These are phyloP conservation scores for Palythoa caribaeorum DNA, from an alignment of 92 coral and sea anemone species.

Conservation along the genomic window DNA sequence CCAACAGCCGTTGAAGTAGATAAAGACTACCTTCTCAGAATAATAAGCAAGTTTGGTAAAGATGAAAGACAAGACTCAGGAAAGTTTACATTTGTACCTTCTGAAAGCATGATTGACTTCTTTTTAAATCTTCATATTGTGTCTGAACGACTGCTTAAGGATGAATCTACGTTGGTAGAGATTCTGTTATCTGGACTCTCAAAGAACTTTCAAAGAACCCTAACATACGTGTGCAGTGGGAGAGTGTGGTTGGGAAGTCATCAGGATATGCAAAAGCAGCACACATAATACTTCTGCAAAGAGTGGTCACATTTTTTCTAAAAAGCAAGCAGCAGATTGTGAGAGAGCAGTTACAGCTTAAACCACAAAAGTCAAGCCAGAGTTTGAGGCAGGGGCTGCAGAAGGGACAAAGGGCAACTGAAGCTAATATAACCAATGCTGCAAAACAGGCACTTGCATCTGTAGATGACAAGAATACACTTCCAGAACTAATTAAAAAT, in stretches of 20 bases:
- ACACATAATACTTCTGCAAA: slow-evolving; percentile 35
- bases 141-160: slow-evolving; percentile 11
- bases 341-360: slow-evolving; percentile 59
- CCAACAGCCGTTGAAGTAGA: slow-evolving; percentile 33
- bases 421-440: slow-evolving; percentile 8
- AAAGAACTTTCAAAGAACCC: slow-evolving; percentile 46
- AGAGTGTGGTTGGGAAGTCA: slow-evolving; percentile 33
- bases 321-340: slow-evolving; percentile 59
- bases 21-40: slow-evolving; percentile 41
- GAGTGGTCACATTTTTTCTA: slow-evolving; percentile 36
- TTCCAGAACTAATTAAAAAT: neutral
- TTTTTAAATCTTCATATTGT: slow-evolving; percentile 27
- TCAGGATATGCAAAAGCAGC: slow-evolving; percentile 52
- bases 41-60: slow-evolving; percentile 25
- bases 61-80: slow-evolving; percentile 56
- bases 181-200: slow-evolving; percentile 51
- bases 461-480: slow-evolving; percentile 2
- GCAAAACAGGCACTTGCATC: slow-evolving; percentile 29
- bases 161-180: neutral
- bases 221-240: slow-evolving; percentile 40
- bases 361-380: slow-evolving; percentile 46
- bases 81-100: slow-evolving; percentile 46
- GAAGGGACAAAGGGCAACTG: neutral
- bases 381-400: slow-evolving; percentile 46
- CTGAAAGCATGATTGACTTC: slow-evolving; percentile 36